Conservation (phyloP, 2,888 invertebrate species). For the Lochmaea capreae region DNA sequence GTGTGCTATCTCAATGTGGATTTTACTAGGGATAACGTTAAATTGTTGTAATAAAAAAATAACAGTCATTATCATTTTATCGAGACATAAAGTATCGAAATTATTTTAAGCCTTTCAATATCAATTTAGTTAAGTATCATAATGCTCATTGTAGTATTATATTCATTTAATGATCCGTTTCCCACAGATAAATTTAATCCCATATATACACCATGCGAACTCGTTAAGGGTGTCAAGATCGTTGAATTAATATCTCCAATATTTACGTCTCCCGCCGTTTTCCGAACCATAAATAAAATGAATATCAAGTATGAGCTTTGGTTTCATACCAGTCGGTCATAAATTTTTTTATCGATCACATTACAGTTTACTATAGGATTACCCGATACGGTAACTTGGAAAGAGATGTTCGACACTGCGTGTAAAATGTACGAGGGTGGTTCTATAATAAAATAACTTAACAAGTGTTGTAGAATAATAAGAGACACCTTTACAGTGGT, state of each 20-base stretch:
- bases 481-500: slow-evolving; percentile 2
- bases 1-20: too few species aligned
- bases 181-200: slow-evolving; percentile 13
- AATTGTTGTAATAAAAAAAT: too few species aligned
- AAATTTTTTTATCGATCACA: slow-evolving; percentile 23
- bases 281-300: slow-evolving; percentile 39
- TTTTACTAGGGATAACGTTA: too few species aligned
- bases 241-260: slow-evolving; percentile 43
- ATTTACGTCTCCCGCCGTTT: slow-evolving; percentile 46
- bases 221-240: slow-evolving; percentile 39
- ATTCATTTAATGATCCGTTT: slow-evolving; percentile 5
- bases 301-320: slow-evolving; percentile 33
- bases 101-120: slow-evolving; percentile 1
- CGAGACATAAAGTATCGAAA: background rate
- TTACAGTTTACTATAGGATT: slow-evolving; percentile 17
- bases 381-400: slow-evolving; percentile 28
- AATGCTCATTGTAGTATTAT: background rate
- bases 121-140: background rate
- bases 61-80: background rate
- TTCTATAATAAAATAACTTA: slow-evolving; percentile 4
- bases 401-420: slow-evolving; percentile 26
- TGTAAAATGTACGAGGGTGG: slow-evolving; percentile 19
- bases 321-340: slow-evolving; percentile 25
- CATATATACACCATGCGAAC: slow-evolving; percentile 24
- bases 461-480: slow-evolving; percentile 10